These are phyloP conservation scores for Euplagia quadripunctaria DNA, from an alignment of 2,888 invertebrate species.

Conservation along the genomic window DNA sequence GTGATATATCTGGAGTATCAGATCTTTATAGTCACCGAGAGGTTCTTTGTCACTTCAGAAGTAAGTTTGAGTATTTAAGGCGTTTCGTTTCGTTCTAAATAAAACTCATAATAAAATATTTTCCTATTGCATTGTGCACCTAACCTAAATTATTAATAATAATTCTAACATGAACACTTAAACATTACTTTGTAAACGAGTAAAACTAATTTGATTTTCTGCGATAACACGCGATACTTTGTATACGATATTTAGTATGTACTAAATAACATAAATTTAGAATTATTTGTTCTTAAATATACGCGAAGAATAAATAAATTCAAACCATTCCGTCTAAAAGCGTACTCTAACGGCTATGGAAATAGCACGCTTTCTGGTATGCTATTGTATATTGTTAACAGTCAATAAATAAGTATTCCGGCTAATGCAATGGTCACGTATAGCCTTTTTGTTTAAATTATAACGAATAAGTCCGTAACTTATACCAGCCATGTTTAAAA, in stretches of 20 bases:
- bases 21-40: no score
- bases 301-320: background rate
- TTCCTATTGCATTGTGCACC: background rate
- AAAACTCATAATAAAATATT: no score
- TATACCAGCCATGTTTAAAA: constrained; percentile 42
- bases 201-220: no score
- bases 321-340: background rate
- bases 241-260: no score
- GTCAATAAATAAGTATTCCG: constrained; percentile 24
- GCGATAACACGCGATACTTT: no score
- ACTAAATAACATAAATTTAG: no score
- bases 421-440: constrained; percentile 46
- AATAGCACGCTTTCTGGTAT: constrained; percentile 12
- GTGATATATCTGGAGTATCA: no score
- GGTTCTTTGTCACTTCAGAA: no score
- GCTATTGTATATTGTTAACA: constrained; percentile 28
- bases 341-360: background rate
- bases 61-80: no score
- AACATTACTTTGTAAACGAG: background rate
- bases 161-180: background rate
- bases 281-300: no score
- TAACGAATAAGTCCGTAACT: constrained; percentile 29
- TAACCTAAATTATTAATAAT: background rate
- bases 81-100: no score
- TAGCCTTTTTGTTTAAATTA: constrained; percentile 38